These are phyloP conservation scores for Leptoteleia sp. DNA, from an alignment of 1,140 invertebrate species.

Conservation along the genomic window DNA sequence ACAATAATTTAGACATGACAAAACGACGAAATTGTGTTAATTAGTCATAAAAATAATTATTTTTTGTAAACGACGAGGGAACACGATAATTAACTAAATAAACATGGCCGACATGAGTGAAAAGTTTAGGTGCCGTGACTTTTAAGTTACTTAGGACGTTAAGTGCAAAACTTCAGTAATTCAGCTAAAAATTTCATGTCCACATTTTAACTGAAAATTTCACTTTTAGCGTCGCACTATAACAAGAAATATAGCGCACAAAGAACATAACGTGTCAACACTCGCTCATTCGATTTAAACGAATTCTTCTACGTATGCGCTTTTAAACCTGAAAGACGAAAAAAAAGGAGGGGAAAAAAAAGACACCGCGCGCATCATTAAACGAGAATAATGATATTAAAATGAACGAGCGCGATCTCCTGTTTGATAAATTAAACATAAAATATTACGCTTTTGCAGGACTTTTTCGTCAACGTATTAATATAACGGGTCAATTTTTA, in stretches of 20 bases:
- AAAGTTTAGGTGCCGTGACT: conserved; percentile 41
- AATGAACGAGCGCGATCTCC: no score
- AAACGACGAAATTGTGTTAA: no score
- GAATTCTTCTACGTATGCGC: no score
- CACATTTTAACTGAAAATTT: conserved; percentile 25
- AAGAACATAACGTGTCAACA: neutral
- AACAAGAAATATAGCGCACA: conserved; percentile 3
- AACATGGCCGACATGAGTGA: conserved; percentile 43
- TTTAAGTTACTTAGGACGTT: conserved; percentile 42
- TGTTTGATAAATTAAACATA: no score
- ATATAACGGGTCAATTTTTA: no score
- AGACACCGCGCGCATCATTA: no score
- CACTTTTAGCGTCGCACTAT: conserved; percentile 9
- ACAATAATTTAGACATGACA: no score
- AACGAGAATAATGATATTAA: no score
- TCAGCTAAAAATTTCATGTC: conserved; percentile 33
- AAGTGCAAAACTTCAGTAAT: conserved; percentile 29
- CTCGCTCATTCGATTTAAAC: conserved; percentile 3
- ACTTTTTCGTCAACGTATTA: no score
- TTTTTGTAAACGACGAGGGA: conserved; percentile 12
- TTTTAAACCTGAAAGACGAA: no score
- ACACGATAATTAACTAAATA: conserved; percentile 48
- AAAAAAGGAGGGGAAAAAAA: no score
- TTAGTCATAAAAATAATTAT: conserved; percentile 14
- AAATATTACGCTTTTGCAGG: no score